phyloP scores from a whole-genome alignment of 64 coral and sea anemone genomes.

The Acropora yongei region DNA sequence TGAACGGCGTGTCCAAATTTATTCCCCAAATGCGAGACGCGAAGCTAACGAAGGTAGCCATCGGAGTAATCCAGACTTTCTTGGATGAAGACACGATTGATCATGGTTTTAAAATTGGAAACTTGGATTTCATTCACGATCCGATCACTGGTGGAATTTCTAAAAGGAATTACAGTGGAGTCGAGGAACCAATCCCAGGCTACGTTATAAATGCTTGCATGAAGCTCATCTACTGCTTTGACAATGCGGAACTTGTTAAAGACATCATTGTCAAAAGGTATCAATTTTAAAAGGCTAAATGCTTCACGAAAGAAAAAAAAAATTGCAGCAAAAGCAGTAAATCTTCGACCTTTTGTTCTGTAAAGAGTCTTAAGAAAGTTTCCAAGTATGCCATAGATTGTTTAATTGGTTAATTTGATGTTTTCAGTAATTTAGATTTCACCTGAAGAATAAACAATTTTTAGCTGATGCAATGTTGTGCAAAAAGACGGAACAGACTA shows the following conservation, averaged over 20 bases:
- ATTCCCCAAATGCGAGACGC: slow-evolving; percentile 61
- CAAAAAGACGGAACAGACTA: no score
- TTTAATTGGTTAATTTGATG: no score
- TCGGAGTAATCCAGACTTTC: slow-evolving; percentile 67
- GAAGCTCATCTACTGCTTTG: slow-evolving; percentile 64
- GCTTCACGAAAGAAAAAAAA: no score
- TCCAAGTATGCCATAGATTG: no score
- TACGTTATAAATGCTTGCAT: slow-evolving; percentile 82
- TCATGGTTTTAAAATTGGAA: slow-evolving; percentile 33
- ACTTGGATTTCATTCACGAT: slow-evolving; percentile 57
- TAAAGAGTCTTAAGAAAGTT: no score
- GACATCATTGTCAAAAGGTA: neutral
- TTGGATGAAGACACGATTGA: slow-evolving; percentile 16
- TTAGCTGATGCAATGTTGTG: no score
- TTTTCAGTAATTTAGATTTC: no score
- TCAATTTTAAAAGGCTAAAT: no score
- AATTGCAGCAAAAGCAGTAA: no score
- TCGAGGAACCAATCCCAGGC: slow-evolving; percentile 52
- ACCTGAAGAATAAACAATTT: no score
- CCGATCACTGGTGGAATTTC: slow-evolving; percentile 18
- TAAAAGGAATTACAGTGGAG: slow-evolving; percentile 75
- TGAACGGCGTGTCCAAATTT: slow-evolving; percentile 57
- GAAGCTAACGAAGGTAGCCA: slow-evolving; percentile 60
- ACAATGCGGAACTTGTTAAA: slow-evolving; percentile 51
- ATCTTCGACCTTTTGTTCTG: no score